These are phyloP conservation scores for Callorhinus ursinus DNA, from an alignment of 2,113 vertebrate species.

Conservation along the genomic window DNA sequence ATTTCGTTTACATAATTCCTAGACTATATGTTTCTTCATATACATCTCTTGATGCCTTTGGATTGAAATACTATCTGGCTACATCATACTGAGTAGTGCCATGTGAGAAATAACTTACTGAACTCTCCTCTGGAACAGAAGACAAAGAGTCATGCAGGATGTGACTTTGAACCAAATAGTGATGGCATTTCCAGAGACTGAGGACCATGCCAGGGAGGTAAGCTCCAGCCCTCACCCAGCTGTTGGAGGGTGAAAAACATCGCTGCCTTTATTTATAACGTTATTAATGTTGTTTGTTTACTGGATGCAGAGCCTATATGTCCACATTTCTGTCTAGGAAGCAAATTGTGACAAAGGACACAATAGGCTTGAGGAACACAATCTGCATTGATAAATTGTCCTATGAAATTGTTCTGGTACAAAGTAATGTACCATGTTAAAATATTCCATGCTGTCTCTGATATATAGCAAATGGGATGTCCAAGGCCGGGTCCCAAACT, in stretches of 20 bases:
- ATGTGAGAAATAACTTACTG: not conserved
- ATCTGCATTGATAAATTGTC: not conserved
- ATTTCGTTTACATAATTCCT: conserved; percentile 17
- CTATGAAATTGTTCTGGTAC: not conserved
- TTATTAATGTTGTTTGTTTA: not conserved
- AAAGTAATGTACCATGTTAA: not conserved
- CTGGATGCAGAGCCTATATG: not conserved
- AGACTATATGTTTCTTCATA: not conserved
- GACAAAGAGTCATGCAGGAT: too few relatives aligned
- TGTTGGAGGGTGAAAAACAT: not conserved
- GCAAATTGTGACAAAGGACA: not conserved
- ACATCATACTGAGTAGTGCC: not conserved
- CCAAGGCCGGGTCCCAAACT: too few relatives aligned
- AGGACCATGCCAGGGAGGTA: not conserved
- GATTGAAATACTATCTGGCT: not conserved
- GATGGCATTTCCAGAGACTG: not conserved
- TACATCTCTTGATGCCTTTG: not conserved
- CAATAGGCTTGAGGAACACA: not conserved
- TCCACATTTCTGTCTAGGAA: not conserved
- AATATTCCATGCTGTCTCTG: not conserved
- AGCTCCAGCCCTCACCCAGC: rapidly evolving
- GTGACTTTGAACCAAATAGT: not conserved
- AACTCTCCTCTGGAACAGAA: not conserved
- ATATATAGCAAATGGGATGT: too few relatives aligned
- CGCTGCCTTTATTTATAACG: not conserved